phyloP scores from a whole-genome alignment of 2,113 vertebrate species.

The Mustelus asterias region DNA sequence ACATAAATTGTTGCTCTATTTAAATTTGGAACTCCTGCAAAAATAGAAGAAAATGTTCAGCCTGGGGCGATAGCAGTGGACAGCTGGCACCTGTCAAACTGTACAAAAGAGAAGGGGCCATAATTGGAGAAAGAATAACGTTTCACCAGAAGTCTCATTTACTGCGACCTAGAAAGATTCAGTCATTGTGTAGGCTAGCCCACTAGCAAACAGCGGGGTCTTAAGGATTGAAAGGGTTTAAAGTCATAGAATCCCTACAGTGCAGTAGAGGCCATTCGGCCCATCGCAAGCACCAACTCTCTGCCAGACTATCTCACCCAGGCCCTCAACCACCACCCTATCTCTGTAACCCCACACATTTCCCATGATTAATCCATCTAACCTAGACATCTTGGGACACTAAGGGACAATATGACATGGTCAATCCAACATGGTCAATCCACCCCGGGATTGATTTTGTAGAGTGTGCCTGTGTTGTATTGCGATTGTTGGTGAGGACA shows the following conservation, averaged over 20 bases:
- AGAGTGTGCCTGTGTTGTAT: neutral
- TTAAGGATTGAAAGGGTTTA: neutral
- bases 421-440: too few relatives aligned
- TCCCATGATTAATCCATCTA: too few relatives aligned
- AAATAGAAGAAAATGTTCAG: neutral
- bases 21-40: too few relatives aligned
- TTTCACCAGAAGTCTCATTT: neutral
- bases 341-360: too few relatives aligned
- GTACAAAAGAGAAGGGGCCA: neutral
- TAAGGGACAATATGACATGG: too few relatives aligned
- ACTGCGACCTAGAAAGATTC: neutral
- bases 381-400: too few relatives aligned
- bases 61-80: neutral
- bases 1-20: too few relatives aligned
- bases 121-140: neutral
- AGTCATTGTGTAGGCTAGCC: neutral
- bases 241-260: too few relatives aligned
- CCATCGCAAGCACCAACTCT: too few relatives aligned
- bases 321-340: too few relatives aligned
- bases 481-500: neutral
- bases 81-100: neutral
- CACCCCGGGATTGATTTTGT: neutral
- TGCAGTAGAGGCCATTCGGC: too few relatives aligned
- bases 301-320: too few relatives aligned
- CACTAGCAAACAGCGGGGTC: neutral